Base-by-base conservation (phyloP, 2,113 vertebrate genomes). In the Lagopus muta region DNA sequence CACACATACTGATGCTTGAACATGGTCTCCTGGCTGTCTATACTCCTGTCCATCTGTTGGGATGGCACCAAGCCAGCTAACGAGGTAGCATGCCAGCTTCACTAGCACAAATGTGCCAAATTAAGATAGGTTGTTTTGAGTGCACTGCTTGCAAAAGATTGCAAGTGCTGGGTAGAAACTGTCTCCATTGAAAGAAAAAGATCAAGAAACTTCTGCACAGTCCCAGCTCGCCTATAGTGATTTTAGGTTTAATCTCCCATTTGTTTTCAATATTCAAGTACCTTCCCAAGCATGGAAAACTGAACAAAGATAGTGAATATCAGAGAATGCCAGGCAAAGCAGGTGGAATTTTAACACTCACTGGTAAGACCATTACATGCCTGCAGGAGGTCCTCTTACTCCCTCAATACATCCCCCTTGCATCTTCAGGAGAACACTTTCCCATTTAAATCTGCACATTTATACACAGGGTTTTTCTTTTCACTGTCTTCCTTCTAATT, bases 21-120 rank as follows among this genome's bases (percentile, higher is more conserved):
- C 97, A 97, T 88, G 95, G 86, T 97, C 96, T 97, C 95, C 95
- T 97, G 94, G 95, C 97, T 96, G 97, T 93, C 97, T 97, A 78
- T 77, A 52, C 77, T 95, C 89, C 94, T 95, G 96, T 96, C 97
- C 98, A 98, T 98, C 98, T 98, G 98, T 94, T 96, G 74, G 81
- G 43, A 89, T 98, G 98, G 98, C 97, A 88, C 16, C 3, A 21
- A 2, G 98, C 98, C 98, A 98, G 95, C 86, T 94, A 79, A 75
- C 85, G 88, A 96, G 97, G 96, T 85, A 92, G 92, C 93, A 96
- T 1, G 72, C 96, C 47, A 95, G 96, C 93, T 86, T 89, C 85
- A 40, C 95, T 82, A 86, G 94, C 95, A 91, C 82, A 96, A 97
- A 89, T 48, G 85, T 97, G 94, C 96, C 95, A 97, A 96, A 91